Conservation (phyloP, 30 jellyfish, hydroid and myxozoan genomes). For the Turritopsis dohrnii region DNA sequence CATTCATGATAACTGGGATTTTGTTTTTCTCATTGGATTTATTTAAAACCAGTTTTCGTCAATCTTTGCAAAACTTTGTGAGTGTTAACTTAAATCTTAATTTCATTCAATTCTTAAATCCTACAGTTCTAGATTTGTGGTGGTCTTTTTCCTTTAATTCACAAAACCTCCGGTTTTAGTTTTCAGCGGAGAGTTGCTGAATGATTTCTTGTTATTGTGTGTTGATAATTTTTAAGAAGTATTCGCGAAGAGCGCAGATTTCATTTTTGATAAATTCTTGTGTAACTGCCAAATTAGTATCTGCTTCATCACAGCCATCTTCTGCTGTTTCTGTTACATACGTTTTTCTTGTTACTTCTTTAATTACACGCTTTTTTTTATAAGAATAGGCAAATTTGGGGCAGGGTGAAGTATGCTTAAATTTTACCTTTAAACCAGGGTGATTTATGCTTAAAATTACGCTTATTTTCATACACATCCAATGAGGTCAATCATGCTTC, state of each 20-base stretch:
- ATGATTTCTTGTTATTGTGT: neutral
- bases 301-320: neutral
- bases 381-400: neutral
- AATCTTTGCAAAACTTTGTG: neutral
- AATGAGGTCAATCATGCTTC: neutral
- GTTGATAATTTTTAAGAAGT: neutral
- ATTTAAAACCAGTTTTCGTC: neutral
- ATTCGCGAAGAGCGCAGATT: neutral
- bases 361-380: neutral
- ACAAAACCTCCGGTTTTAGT: neutral
- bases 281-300: neutral
- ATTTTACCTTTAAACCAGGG: neutral
- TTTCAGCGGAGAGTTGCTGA: neutral
- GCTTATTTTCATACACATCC: neutral
- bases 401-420: neutral
- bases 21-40: neutral
- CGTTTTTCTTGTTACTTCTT: neutral
- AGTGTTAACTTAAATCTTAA: neutral
- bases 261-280: neutral
- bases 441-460: neutral
- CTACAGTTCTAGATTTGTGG: neutral
- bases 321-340: neutral
- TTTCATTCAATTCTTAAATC: neutral
- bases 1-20: neutral
- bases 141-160: neutral